Conservation (phyloP, 1,140 invertebrate species). For the Metaphire vulgaris region DNA sequence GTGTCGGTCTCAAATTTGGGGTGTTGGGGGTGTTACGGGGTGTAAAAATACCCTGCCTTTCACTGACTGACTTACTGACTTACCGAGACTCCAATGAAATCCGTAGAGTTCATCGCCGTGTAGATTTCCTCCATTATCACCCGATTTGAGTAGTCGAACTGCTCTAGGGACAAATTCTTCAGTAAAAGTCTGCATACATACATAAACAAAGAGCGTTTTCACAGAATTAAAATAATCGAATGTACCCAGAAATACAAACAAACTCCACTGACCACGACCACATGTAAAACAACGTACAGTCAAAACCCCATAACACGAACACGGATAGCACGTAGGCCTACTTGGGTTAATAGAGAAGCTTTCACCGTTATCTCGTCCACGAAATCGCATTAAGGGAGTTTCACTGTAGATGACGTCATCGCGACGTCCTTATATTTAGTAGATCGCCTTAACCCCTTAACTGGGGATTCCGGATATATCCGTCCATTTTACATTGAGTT, state of each 20-base stretch:
- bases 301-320: neutral
- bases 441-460: too few relatives aligned
- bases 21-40: too few relatives aligned
- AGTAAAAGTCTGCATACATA: slow-evolving; percentile 56
- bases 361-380: too few relatives aligned
- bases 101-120: slow-evolving; percentile 91
- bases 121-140: slow-evolving; percentile 92
- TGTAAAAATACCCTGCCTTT: too few relatives aligned
- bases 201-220: neutral
- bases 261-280: neutral
- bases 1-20: too few relatives aligned
- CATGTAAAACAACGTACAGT: neutral
- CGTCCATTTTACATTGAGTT: too few relatives aligned
- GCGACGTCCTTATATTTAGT: too few relatives aligned
- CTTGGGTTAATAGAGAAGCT: neutral
- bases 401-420: too few relatives aligned
- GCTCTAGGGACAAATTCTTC: slow-evolving; percentile 74
- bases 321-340: neutral
- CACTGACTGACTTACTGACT: neutral
- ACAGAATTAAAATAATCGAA: slow-evolving; percentile 9
- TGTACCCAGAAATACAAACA: neutral
- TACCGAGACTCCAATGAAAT: slow-evolving; percentile 95
- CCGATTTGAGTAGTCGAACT: slow-evolving; percentile 95
- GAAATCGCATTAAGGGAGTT: too few relatives aligned
- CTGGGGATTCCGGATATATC: too few relatives aligned